phyloP scores from a whole-genome alignment of 2,888 invertebrate species.

The Actias luna region DNA sequence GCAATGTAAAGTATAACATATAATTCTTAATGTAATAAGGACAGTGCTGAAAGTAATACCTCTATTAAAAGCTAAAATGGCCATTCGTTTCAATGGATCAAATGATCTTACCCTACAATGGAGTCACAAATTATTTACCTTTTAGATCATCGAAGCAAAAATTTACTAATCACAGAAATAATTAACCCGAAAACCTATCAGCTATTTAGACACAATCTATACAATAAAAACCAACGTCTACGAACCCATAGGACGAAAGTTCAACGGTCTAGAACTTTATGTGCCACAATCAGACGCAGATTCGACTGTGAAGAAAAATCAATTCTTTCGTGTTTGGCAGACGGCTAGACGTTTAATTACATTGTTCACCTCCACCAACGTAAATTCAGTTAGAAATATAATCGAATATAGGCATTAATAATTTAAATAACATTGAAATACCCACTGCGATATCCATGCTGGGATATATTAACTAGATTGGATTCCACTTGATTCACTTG shows the following conservation, averaged over 20 bases:
- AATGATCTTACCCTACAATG: background rate
- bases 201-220: background rate
- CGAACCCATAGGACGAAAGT: constrained; percentile 10
- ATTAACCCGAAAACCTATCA: background rate
- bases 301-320: background rate
- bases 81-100: background rate
- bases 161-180: background rate
- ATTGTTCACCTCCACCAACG: background rate
- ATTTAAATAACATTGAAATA: background rate
- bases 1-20: no score
- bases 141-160: background rate
- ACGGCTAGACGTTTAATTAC: constrained; percentile 5
- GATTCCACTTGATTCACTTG: background rate
- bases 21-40: no score
- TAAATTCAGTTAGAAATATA: background rate
- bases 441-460: no score
- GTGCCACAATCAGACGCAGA: background rate
- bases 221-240: background rate
- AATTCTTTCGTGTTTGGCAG: background rate
- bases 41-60: no score
- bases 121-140: background rate
- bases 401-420: background rate
- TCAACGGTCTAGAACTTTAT: constrained; percentile 4
- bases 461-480: background rate
- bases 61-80: background rate